phyloP scores from a whole-genome alignment of 2,888 invertebrate genomes.

The Patella pellucida region DNA sequence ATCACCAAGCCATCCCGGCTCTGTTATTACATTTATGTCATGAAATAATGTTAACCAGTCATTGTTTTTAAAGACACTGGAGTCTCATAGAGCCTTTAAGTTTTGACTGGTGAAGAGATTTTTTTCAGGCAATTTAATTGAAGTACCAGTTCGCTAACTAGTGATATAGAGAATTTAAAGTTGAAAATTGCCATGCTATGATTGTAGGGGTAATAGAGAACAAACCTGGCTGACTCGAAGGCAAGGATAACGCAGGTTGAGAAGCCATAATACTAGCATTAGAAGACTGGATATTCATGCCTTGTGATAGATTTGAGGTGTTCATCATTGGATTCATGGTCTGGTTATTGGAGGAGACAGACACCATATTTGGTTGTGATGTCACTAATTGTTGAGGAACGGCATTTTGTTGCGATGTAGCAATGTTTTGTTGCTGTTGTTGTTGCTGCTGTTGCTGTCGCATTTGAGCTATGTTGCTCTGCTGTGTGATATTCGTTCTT shows the following conservation, averaged over 20 bases:
- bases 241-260: slow-evolving; percentile 26
- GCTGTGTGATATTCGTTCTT: neutral
- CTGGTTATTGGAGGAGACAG: neutral
- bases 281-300: slow-evolving; percentile 17
- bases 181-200: too few relatives aligned
- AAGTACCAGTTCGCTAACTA: too few relatives aligned
- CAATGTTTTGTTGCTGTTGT: slow-evolving; percentile 23
- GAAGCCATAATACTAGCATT: slow-evolving; percentile 21
- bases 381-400: slow-evolving; percentile 3
- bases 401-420: slow-evolving; percentile 19
- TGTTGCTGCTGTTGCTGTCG: slow-evolving; percentile 30
- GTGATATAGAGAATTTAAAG: too few relatives aligned
- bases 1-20: too few relatives aligned
- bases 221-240: slow-evolving; percentile 21
- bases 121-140: too few relatives aligned
- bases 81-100: too few relatives aligned
- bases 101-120: too few relatives aligned
- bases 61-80: too few relatives aligned
- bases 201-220: neutral
- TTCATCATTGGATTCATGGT: too few relatives aligned
- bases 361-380: slow-evolving; percentile 19
- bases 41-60: too few relatives aligned
- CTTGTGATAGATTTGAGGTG: neutral
- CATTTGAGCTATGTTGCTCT: slow-evolving; percentile 21
- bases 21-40: too few relatives aligned